These are phyloP conservation scores for Sebastes jordani DNA, from an alignment of 2,797 vertebrate species.

Conservation along the genomic window DNA sequence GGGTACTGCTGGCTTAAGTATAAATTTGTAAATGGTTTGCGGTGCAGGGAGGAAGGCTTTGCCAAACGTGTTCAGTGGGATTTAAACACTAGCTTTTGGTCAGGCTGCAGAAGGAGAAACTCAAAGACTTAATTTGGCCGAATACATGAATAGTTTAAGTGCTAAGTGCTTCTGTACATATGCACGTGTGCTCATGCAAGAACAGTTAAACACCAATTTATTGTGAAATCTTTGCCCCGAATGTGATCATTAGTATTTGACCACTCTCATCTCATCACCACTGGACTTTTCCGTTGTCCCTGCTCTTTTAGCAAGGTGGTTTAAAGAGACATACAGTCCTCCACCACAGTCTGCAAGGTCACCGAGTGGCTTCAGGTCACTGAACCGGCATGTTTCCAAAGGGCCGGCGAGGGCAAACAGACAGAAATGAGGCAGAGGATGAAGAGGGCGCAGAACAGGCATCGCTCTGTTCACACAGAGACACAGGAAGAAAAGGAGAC, in stretches of 20 bases:
- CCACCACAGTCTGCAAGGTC: constrained; percentile 27
- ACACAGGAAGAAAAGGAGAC: constrained; percentile 43
- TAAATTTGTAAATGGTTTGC: constrained; percentile 41
- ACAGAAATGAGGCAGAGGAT: constrained; percentile 28
- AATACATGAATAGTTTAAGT: neutral
- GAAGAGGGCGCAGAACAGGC: constrained; percentile 49
- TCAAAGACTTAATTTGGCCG: neutral
- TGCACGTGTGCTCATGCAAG: neutral
- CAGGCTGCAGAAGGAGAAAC: constrained; percentile 1
- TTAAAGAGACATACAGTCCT: constrained; percentile 16
- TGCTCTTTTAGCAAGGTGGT: constrained; percentile 4
- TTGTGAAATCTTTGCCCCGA: neutral
- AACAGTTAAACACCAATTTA: neutral
- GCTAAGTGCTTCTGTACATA: neutral
- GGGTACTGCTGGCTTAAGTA: constrained; percentile 22
- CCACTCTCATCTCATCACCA: neutral
- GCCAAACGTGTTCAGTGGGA: constrained; percentile 36
- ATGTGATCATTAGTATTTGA: neutral
- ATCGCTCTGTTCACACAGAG: constrained; percentile 47
- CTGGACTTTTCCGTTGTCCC: neutral
- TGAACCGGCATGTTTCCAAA: constrained; percentile 44
- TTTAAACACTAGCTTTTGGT: constrained; percentile 41
- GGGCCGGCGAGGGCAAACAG: constrained; percentile 8
- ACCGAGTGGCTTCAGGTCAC: constrained; percentile 34
- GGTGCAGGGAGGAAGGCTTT: constrained; percentile 49